phyloP scores from a whole-genome alignment of 2,797 vertebrate species.

The Taenioides sp. region DNA sequence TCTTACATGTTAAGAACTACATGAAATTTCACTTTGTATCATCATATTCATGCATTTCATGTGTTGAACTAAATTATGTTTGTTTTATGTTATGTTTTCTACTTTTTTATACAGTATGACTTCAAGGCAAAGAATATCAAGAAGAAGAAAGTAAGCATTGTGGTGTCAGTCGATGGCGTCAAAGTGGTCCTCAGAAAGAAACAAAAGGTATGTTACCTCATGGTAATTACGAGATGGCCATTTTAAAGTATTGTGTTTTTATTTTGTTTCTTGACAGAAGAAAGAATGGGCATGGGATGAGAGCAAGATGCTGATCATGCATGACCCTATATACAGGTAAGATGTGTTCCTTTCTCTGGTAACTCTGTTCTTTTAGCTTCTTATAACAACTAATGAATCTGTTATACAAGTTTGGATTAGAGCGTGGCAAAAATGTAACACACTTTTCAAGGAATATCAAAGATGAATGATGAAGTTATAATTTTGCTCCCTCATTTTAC shows the following conservation, averaged over 20 bases:
- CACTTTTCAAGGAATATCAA: neutral
- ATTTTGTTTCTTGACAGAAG: constrained; percentile 65
- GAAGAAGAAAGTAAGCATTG: constrained; percentile 89
- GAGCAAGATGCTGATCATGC: constrained; percentile 86
- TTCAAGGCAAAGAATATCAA: constrained; percentile 93
- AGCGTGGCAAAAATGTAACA: neutral
- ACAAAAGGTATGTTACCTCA: constrained; percentile 74
- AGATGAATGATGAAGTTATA: constrained; percentile 3
- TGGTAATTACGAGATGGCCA: too few relatives aligned
- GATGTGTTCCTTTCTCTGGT: constrained; percentile 4
- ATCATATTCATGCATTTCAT: neutral
- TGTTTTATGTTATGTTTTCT: too few relatives aligned
- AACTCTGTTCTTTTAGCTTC: neutral
- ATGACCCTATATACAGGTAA: constrained; percentile 85
- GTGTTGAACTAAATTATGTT: neutral
- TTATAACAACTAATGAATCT: too few relatives aligned
- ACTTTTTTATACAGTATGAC: constrained; percentile 79
- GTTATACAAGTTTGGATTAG: neutral
- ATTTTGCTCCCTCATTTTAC: constrained; percentile 1
- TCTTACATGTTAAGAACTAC: neutral
- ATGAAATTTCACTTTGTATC: neutral
- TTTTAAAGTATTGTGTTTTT: neutral
- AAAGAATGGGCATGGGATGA: constrained; percentile 88
- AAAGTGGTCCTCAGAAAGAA: constrained; percentile 86
- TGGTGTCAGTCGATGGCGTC: constrained; percentile 86